phyloP scores from a whole-genome alignment of 37 sponge, comb jelly and placozoan species.

The Bolinopsis microptera region DNA sequence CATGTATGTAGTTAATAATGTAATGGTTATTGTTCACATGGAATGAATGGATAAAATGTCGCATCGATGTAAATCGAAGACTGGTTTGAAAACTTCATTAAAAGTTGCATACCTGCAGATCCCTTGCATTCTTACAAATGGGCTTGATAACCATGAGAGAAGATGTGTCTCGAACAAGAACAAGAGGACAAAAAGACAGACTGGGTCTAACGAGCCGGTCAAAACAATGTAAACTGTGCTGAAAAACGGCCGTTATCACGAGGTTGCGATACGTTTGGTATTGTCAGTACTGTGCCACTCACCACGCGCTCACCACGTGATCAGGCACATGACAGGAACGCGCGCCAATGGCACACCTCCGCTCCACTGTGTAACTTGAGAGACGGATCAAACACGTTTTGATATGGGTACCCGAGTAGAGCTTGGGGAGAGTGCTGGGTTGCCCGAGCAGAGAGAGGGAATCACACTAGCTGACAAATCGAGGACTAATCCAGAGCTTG shows the following conservation, averaged over 20 bases:
- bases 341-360: slow-evolving; percentile 52
- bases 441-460: background rate
- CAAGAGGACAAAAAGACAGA: background rate
- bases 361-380: background rate
- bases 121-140: slow-evolving; percentile 35
- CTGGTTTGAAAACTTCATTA: no score
- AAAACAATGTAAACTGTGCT: background rate
- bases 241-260: slow-evolving; percentile 46
- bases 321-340: background rate
- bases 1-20: no score
- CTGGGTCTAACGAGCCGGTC: background rate
- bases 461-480: background rate
- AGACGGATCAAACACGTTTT: background rate
- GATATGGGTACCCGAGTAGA: background rate
- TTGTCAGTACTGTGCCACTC: slow-evolving; percentile 35
- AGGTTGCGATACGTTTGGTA: slow-evolving; percentile 24
- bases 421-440: background rate
- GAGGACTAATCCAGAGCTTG: background rate
- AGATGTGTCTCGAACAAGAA: background rate
- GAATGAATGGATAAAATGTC: no score
- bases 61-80: no score
- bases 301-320: slow-evolving; percentile 1
- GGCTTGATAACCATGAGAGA: slow-evolving; percentile 34
- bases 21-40: no score
- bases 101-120: background rate